Evolutionary conservation across 2,113 vertebrate genomes (phyloP).

Genomic region (Saimiri boliviensis): DNA sequence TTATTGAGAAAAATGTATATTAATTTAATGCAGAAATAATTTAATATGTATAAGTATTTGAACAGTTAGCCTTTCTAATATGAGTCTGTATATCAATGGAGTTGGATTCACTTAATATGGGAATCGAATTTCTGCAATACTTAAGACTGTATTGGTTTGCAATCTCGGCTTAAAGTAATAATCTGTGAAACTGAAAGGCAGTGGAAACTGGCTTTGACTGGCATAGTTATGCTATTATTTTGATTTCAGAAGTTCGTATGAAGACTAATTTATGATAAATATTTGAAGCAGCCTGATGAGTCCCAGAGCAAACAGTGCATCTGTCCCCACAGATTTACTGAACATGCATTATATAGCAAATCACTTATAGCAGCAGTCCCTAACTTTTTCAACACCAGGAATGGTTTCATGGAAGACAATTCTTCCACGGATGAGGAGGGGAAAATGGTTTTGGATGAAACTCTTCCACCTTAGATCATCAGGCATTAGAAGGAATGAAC

Average conservation of each 20-base stretch:
- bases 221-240: not conserved
- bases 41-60: slow-evolving; percentile 85
- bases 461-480: too few relatives aligned
- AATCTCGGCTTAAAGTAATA: slow-evolving; percentile 4
- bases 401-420: too few relatives aligned
- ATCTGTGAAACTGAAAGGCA: not conserved
- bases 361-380: too few relatives aligned
- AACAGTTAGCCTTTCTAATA: slow-evolving; percentile 78
- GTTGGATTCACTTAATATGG: slow-evolving; percentile 61
- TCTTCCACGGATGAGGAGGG: too few relatives aligned
- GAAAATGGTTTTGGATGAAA: too few relatives aligned
- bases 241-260: not conserved
- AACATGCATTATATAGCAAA: not conserved
- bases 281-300: not conserved
- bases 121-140: slow-evolving; percentile 47
- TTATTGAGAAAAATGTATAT: slow-evolving; percentile 77
- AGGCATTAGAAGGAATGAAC: too few relatives aligned
- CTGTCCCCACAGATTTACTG: not conserved
- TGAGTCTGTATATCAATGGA: slow-evolving; percentile 75
- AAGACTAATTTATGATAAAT: not conserved
- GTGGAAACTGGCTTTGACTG: not conserved
- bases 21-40: slow-evolving; percentile 84
- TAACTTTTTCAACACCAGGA: too few relatives aligned
- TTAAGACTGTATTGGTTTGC: slow-evolving; percentile 34
- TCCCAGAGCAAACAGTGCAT: not conserved